These are phyloP conservation scores for Hestina assimilis DNA, from an alignment of 1,140 invertebrate species.

Conservation along the genomic window DNA sequence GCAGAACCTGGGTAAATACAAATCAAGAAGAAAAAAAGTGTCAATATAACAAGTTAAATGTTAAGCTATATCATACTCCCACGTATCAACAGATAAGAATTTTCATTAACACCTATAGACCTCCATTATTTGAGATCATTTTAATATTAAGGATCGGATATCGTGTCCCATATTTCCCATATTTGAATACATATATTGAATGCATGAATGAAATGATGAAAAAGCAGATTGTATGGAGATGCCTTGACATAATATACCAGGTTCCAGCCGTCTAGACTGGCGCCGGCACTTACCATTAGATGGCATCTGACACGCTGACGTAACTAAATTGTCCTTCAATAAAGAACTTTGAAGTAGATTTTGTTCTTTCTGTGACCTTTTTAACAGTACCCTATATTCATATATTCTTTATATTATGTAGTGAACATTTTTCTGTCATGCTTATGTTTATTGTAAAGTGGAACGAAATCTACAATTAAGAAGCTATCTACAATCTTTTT, in stretches of 20 bases:
- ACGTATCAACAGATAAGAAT: neutral
- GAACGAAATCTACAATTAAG: too few relatives aligned
- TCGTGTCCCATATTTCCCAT: neutral
- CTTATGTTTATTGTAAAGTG: neutral
- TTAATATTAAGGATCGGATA: neutral
- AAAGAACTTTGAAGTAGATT: conserved; percentile 13
- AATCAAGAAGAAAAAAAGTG: too few relatives aligned
- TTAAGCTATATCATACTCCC: neutral
- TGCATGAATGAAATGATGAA: neutral
- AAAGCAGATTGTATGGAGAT: conserved; percentile 6
- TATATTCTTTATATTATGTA: neutral
- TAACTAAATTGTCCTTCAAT: conserved; percentile 24
- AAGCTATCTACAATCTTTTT: too few relatives aligned
- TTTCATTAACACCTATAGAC: neutral
- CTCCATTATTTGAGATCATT: neutral
- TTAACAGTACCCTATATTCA: neutral
- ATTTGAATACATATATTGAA: conserved; percentile 1
- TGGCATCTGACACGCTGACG: conserved; percentile 19
- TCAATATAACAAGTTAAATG: too few relatives aligned
- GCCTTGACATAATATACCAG: conserved; percentile 21
- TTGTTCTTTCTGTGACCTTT: conserved; percentile 8
- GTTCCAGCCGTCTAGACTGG: conserved; percentile 34
- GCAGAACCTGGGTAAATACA: too few relatives aligned
- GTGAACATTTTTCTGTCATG: neutral
- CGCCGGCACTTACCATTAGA: conserved; percentile 26